Base-by-base conservation (phyloP, 2,113 vertebrate genomes). In the Clarias batrachus region DNA sequence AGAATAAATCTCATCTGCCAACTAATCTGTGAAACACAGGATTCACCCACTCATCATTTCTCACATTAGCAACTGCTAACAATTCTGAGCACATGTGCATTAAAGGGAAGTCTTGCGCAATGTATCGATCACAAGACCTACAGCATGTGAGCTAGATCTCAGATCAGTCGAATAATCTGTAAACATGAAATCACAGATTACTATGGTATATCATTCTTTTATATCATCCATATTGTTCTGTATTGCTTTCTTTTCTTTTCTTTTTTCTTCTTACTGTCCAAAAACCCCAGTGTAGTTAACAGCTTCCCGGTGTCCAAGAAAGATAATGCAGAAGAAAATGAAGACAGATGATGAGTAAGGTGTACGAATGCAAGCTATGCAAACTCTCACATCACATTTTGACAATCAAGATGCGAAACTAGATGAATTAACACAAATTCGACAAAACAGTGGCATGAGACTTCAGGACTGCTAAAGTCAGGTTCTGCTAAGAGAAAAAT, bases 1-100 rank as follows among this genome's bases (percentile, higher is more conserved):
- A 37, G 48, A 82, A 77, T 82, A 52, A 85, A 85, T 85, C 30
- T 41, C 41, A 25, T 82, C 79, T 73, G 77, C 17, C 63, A 2
- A 30, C 25, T 76, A 63, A 41, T 37, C 62, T 11, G 62, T 59
- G 60, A 60, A 76, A 62, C 19, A 66, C 80, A 68, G 13, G 48
- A 48, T 41, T 59, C 56, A 48, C 54, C n/a, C 41, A 68, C 56
- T 54, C 33, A n/a, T 27, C 66, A 89, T 87, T 84, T 37, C 60
- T 87, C 60, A 59, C 82, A 80, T 85, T 87, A n/a, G 11, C 85
- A 70, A 62, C 48, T 48, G 48, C 48, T 48, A 48, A 70, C 13
- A 65, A 56, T 10, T 30, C 70, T 9, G 2, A 30, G 27, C 54
- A 71, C 21, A 25, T 73, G 66, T 84, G 30, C 30, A 37, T 37